Evolutionary conservation across 2,888 invertebrate genomes (phyloP), one percentile per base, ranked within the genome.

Genomic region (Mythimna ferrago): DNA sequence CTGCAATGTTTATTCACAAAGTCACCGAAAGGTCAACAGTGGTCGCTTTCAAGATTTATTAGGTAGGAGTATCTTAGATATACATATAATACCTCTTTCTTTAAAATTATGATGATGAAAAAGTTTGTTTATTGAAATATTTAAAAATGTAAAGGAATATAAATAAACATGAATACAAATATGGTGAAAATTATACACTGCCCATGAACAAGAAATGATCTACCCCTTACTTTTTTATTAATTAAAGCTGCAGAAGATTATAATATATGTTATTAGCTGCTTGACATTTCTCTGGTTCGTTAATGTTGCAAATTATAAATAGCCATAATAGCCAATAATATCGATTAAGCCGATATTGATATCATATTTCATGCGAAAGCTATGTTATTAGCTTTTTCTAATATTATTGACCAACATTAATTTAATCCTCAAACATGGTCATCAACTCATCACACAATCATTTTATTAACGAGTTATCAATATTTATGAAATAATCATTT

Each of bases 401-500:
- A 64, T 71, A 48, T 60, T 68, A 71, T 73, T 66, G 2, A 58
- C 53, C 10, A 69, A 73, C 35, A 71, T 64, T 65, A 78, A 84
- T 83, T 74, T 76, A 71, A 69, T 56, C 71, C 71, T 73, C 66
- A 81, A 80, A 81, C 72, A 78, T 71, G 67, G 38, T 73, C 70
- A 79, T n/a, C n/a, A n/a, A n/a, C n/a, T n/a, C n/a, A n/a, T 70
- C 62, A 61, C 54, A 62, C 41, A 69, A 56, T 85, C 73, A 78
- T 82, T 78, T 75, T 78, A 83, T 68, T 81, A 85, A 80, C 65
- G 57, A 81, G 71, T 73, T 83, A 83, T 84, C 72, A 80, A 83
- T 86, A 80, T 76, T 80, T 79, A 85, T 85, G 76, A 85, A 85
- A 85, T 80, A 84, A 82, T 85, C 73, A 83, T 83, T 78, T 58